phyloP scores from a whole-genome alignment of 1,140 invertebrate species.

The Helicoverpa armigera region DNA sequence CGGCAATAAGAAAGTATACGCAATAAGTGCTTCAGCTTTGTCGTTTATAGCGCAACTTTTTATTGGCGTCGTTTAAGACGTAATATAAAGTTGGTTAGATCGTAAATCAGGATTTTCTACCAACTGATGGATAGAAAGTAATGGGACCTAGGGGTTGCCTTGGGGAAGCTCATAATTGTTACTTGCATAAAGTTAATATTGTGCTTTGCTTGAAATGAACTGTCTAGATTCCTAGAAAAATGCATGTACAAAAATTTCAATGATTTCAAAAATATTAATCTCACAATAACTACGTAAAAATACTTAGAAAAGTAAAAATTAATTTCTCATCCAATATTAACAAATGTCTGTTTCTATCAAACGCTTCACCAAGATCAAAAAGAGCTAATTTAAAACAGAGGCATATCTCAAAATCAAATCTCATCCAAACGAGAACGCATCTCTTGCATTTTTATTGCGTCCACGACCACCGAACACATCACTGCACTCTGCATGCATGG shows the following conservation, averaged over 20 bases:
- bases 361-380: background rate
- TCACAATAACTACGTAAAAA: too few species aligned
- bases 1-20: constrained; percentile 58
- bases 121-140: constrained; percentile 53
- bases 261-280: too few species aligned
- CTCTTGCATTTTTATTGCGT: constrained; percentile 7
- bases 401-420: background rate
- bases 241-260: too few species aligned
- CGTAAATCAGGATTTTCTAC: constrained; percentile 75
- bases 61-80: constrained; percentile 78
- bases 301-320: too few species aligned
- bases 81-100: constrained; percentile 71
- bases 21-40: constrained; percentile 54
- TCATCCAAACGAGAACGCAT: background rate
- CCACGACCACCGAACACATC: background rate
- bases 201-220: background rate
- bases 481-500: constrained; percentile 28
- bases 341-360: too few species aligned
- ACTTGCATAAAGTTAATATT: background rate
- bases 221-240: background rate
- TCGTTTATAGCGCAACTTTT: constrained; percentile 72
- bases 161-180: background rate
- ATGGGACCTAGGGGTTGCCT: constrained; percentile 37
- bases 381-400: background rate
- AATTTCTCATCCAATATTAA: too few species aligned